Base-by-base conservation (phyloP, 2,888 invertebrate genomes). In the Deroplatys truncata region DNA sequence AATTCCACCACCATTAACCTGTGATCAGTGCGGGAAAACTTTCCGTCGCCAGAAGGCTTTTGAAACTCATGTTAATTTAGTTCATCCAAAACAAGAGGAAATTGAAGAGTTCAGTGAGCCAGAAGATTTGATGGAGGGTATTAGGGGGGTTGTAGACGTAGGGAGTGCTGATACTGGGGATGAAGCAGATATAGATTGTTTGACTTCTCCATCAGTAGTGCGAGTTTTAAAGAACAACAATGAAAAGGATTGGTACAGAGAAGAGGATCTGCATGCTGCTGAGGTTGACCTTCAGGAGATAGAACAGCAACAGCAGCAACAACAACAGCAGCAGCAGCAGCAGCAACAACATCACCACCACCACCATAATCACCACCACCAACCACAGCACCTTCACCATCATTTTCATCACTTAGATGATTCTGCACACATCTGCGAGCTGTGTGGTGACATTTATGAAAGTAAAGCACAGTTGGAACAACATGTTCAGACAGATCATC, bases 91-190 rank as follows among this genome's bases (percentile, higher is more conserved):
- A 84, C 91, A 94, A 91, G 95, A 95, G 85, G 95, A 95, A 90
- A 95, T 96, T 92, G 96, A 96, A 91, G 98, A 98, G 93, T 98
- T 98, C 93, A 97, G 97, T 91, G 98, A 97, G 92, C 96, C 97
- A 0, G 98, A 98, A 93, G 98, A 98, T 93, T 95, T 98, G 93
- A 96, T 98, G 95, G 97, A 97, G 92, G 97, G 97, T 86, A 97
- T 98, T 92, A 95, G 97, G 91, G 96, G 96, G 91, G 96, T 97
- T 25, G 97, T 97, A 91, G 95, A 95, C 92, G 95, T 94, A 83
- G 95, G 93, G 35, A 93, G 93, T 49, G 93, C 93, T 91, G 93
- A 93, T 90, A 93, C 93, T 43, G 93, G 93, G 85, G 93, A 93
- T 15, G 93, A 93, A 72, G 93, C 93, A 88, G 93, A 93, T 85